Conservation (phyloP, 2,888 invertebrate genomes). For the Nebria brevicollis region DNA sequence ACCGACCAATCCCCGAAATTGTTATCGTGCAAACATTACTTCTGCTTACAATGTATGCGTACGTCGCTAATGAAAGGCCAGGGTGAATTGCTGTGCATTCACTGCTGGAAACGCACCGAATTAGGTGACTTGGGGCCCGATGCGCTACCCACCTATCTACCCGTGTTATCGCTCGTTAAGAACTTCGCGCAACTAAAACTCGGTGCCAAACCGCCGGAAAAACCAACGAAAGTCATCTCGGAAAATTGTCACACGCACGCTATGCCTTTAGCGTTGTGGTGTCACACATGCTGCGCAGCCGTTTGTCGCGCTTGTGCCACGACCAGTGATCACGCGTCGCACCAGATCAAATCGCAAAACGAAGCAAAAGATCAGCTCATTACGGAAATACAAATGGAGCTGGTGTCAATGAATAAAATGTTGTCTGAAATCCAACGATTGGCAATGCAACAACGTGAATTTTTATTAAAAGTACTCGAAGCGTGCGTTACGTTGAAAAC, state of each 20-base stretch:
- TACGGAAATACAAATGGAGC: conserved; percentile 73
- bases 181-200: conserved; percentile 71
- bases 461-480: conserved; percentile 77
- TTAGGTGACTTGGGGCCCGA: conserved; percentile 74
- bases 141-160: conserved; percentile 74
- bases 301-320: conserved; percentile 76
- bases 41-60: conserved; percentile 79
- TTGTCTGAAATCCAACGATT: conserved; percentile 76
- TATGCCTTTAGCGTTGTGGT: conserved; percentile 78
- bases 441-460: conserved; percentile 76
- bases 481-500: conserved; percentile 79
- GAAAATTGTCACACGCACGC: conserved; percentile 78
- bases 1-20: conserved; percentile 77
- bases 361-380: conserved; percentile 75
- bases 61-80: conserved; percentile 74
- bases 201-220: conserved; percentile 62
- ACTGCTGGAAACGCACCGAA: conserved; percentile 80
- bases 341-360: conserved; percentile 74
- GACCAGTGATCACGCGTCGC: conserved; percentile 72
- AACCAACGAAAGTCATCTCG: conserved; percentile 61
- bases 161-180: conserved; percentile 74
- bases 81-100: conserved; percentile 73
- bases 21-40: conserved; percentile 80
- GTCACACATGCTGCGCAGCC: conserved; percentile 72
- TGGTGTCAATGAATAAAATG: conserved; percentile 75